Base-by-base conservation (phyloP, 2,888 invertebrate species). In the Xanthostigma xanthostigma region DNA sequence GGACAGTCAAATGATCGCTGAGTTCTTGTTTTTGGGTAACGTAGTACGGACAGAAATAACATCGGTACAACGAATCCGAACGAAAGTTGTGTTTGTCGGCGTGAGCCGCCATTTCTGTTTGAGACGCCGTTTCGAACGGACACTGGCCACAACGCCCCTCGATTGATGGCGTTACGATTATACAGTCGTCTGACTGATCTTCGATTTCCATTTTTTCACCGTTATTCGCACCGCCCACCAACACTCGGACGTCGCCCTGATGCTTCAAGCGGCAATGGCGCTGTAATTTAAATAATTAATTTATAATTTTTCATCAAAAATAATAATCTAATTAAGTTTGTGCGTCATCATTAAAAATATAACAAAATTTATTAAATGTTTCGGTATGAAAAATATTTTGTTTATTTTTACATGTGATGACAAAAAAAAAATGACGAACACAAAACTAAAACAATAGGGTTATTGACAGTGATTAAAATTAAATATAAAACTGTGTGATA, bases 191-290 rank as follows among this genome's bases (percentile, higher is more conserved):
- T 34, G 63, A 54, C 49, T 64, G 62, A 51, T 58, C 64, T 45
- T 60, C 68, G 50, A 57, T 62, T 56, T 64, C 59, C 56, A 64
- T 50, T 69, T 73, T 53, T 65, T 68, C 67, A 67, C 69, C 4
- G 65, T 71, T 60, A 68, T 74, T 54, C 68, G 75, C 63, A 69
- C 70, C 54, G 53, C 66, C 67, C 41, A 70, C 68, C 58, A 77
- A 73, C 54, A 84, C 83, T 64, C 79, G 77, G 59, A 84, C 80
- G 58, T 83, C 76, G 57, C 84, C 84, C 60, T 78, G 78, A 67
- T 84, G 84, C 65, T 84, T 84, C 69, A 84, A 71, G 53, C 84
- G 79, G 67, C 84, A 84, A 60, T 84, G 84, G 61, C 84, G 78
- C 84, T 84, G 68, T 58, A 70, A 70, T 46, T 54, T 49, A 50